Percentiles rank a stretch among this genome's conserved stretches.
Conservation (phyloP, 2,888 invertebrate genomes). For the Lingula anatina region DNA sequence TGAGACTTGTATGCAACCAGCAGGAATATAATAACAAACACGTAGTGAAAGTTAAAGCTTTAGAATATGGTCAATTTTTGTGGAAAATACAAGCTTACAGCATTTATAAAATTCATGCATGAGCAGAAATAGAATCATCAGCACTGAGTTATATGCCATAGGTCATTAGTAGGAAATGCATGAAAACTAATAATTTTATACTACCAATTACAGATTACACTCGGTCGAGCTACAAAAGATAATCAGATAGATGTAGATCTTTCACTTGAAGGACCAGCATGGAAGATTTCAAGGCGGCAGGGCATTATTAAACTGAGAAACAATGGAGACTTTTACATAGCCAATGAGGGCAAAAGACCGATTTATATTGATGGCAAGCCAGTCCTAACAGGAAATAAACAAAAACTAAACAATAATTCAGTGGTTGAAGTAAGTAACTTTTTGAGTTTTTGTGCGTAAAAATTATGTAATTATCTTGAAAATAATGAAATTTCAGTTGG, state of each 20-base stretch:
- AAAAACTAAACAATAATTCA: slow-evolving; percentile 85
- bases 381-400: slow-evolving; percentile 80
- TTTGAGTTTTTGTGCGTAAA: too few relatives aligned
- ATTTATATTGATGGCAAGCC: slow-evolving; percentile 92
- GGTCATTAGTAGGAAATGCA: too few relatives aligned
- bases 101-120: too few relatives aligned
- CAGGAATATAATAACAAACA: too few relatives aligned
- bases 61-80: too few relatives aligned
- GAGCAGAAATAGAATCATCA: too few relatives aligned
- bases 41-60: too few relatives aligned
- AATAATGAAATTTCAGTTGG: too few relatives aligned
- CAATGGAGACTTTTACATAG: slow-evolving; percentile 90
- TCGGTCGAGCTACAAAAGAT: slow-evolving; percentile 85
- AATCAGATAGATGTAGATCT: slow-evolving; percentile 89
- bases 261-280: slow-evolving; percentile 87
- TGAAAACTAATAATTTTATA: too few relatives aligned
- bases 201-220: slow-evolving; percentile 67
- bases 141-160: too few relatives aligned
- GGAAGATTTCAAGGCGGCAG: slow-evolving; percentile 82
- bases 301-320: slow-evolving; percentile 84
- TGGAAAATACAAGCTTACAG: too few relatives aligned
- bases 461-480: too few relatives aligned
- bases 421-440: slow-evolving; percentile 76
- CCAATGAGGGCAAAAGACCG: slow-evolving; percentile 90
- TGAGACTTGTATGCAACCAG: slow-evolving; percentile 35